These are phyloP conservation scores for Diadophis punctatus DNA, from an alignment of 2,113 vertebrate genomes.

Conservation along the genomic window DNA sequence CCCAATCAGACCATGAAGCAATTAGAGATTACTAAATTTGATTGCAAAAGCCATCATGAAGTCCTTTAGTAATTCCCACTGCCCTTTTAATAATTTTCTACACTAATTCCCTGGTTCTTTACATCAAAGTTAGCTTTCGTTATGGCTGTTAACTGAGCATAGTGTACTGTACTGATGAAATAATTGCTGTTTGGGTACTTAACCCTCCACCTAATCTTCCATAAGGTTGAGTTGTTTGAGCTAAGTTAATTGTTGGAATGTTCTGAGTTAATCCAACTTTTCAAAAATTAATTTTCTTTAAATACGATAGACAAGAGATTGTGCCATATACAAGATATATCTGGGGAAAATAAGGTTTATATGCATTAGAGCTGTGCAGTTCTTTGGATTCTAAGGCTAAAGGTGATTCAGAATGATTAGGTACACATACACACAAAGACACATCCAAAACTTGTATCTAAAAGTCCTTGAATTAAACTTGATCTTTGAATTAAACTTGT, in stretches of 20 bases:
- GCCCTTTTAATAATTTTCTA: not conserved
- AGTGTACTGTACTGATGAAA: not conserved
- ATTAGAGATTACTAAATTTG: not conserved
- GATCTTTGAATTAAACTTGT: not conserved
- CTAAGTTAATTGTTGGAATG: not conserved
- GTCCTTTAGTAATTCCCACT: not conserved
- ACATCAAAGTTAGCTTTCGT: not conserved
- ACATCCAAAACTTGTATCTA: not conserved
- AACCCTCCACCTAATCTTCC: not conserved
- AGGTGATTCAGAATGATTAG: not conserved
- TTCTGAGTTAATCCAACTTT: not conserved
- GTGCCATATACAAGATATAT: not conserved
- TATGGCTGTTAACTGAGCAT: not conserved
- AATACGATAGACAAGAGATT: not conserved
- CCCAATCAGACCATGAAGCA: not conserved
- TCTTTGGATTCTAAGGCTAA: not conserved
- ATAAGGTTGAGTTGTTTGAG: not conserved
- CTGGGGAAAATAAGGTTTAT: not conserved
- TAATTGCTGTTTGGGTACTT: not conserved
- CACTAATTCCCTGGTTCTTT: not conserved
- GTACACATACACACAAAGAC: not conserved
- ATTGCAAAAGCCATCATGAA: not conserved
- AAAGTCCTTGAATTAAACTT: not conserved
- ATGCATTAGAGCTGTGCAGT: not conserved
- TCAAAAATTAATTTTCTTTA: not conserved